Base-by-base conservation (phyloP, 37 sponge, comb jelly and placozoan species). In the Diacarnus erythraeanus region DNA sequence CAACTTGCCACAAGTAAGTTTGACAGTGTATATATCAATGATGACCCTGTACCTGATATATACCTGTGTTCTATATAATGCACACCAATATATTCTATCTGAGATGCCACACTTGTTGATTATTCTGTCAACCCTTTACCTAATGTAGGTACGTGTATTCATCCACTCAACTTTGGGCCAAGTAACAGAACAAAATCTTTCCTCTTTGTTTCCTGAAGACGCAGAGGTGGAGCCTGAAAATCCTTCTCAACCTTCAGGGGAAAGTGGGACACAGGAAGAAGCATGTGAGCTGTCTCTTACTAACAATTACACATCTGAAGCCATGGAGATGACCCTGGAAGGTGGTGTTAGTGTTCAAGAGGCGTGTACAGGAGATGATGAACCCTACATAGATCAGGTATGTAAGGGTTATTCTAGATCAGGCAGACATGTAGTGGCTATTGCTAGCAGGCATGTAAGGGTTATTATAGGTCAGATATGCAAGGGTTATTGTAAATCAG, bases 301-400 rank as follows among this genome's bases (percentile, higher is more conserved):
- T 35, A n/a, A 10, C 17, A 40, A 72, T 41, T 26, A 59, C 64
- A 64, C 79, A 0, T 60, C 79, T 59, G 74, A 71, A 34, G 61
- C 86, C 44, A 85, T 85, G 86, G 86, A 85, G 42, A 26, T 85
- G 35, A 85, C 86, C 12, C 63, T 78, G 61, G 64, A 59, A 42
- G 33, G 0, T 51, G 42, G 42, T n/a, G 76, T 3, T 30, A 65
- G 2, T 31, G 9, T 26, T 65, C 35, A 30, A 65, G 33, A 2
- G n/a, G n/a, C n/a, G n/a, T n/a, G n/a, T n/a, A n/a, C n/a, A n/a
- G n/a, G n/a, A 43, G 33, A 29, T 12, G 57, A 43, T 23, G 64
- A 61, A 29, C 4, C 30, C 5, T 29, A 29, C 64, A 61, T 61
- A 29, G 25, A 71, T 15, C 71, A 71, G 64, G 64, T 61, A 61